phyloP scores from a whole-genome alignment of 2,888 invertebrate genomes.

The Tetragonula carbonaria region DNA sequence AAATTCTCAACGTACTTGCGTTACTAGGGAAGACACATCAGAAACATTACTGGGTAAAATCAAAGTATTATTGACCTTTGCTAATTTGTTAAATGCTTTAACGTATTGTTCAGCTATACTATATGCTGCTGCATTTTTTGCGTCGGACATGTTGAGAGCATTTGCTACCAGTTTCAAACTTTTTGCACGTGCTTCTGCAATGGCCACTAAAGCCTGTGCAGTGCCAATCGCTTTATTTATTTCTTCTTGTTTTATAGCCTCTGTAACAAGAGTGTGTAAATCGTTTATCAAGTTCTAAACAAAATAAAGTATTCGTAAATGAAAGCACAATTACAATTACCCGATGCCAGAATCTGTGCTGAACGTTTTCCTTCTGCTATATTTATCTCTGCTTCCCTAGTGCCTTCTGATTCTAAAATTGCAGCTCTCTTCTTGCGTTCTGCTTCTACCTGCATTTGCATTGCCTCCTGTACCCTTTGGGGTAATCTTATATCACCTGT shows the following conservation, averaged over 20 bases:
- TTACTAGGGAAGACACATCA: constrained; percentile 91
- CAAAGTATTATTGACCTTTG: constrained; percentile 96
- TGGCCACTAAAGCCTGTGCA: constrained; percentile 94
- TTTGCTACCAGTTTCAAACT: constrained; percentile 92
- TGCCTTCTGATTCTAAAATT: constrained; percentile 98
- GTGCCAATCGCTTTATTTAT: constrained; percentile 97
- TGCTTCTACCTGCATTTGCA: constrained; percentile 99
- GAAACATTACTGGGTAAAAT: constrained; percentile 96
- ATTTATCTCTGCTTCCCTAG: constrained; percentile 96
- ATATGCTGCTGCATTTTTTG: constrained; percentile 95
- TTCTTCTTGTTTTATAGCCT: constrained; percentile 97
- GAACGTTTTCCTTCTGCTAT: constrained; percentile 98
- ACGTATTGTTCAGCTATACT: constrained; percentile 98
- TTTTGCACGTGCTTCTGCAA: constrained; percentile 95
- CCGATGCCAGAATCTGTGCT: constrained; percentile 95
- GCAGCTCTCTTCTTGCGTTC: constrained; percentile 98
- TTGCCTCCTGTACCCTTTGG: constrained; percentile 97
- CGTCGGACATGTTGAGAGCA: constrained; percentile 88
- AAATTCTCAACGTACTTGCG: constrained; percentile 87
- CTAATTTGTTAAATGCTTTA: constrained; percentile 95
- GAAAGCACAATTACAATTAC: constrained; percentile 82
- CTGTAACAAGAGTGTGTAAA: constrained; percentile 83
- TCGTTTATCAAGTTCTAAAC: neutral
- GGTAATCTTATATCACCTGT: constrained; percentile 96
- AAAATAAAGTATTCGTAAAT: too few relatives aligned